These are phyloP conservation scores for Ochlodes sylvanus DNA, from an alignment of 2,888 invertebrate genomes.

Conservation along the genomic window DNA sequence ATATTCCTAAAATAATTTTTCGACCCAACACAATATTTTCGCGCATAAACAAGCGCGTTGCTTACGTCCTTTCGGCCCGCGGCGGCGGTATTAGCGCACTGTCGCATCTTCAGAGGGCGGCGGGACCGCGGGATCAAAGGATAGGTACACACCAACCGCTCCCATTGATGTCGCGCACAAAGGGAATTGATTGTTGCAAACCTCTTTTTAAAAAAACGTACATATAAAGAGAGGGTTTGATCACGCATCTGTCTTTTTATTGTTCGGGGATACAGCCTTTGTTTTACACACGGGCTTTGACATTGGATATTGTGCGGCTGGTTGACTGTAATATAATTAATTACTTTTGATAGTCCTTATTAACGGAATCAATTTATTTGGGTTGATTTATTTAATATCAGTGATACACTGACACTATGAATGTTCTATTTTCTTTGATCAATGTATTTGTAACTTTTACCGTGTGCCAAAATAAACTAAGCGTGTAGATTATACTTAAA, in stretches of 20 bases:
- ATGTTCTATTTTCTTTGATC: too few species aligned
- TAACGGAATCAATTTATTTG: neutral
- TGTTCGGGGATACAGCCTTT: conserved; percentile 33
- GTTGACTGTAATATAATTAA: conserved; percentile 36
- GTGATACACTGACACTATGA: too few species aligned
- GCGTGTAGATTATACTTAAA: too few species aligned
- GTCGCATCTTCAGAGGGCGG: conserved; percentile 83
- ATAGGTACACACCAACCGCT: conserved; percentile 83
- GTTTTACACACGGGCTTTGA: conserved; percentile 39
- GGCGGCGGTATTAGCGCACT: conserved; percentile 77
- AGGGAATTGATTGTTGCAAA: conserved; percentile 85
- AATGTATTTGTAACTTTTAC: too few species aligned
- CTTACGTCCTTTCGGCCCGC: conserved; percentile 66
- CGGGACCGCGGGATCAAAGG: conserved; percentile 85
- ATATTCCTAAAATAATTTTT: neutral
- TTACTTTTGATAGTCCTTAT: conserved; percentile 9
- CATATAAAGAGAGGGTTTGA: conserved; percentile 65
- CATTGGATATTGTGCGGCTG: conserved; percentile 40
- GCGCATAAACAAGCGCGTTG: conserved; percentile 45
- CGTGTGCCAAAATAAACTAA: too few species aligned
- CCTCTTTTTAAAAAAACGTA: conserved; percentile 70
- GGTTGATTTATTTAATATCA: too few species aligned
- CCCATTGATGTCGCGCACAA: conserved; percentile 83
- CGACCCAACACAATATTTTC: conserved; percentile 14
- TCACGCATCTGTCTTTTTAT: conserved; percentile 70